A percentile compares a stretch with the other conserved stretches of the same genome.
phyloP scores from a whole-genome alignment of 2,113 vertebrate species.

The Catharus minimus region DNA sequence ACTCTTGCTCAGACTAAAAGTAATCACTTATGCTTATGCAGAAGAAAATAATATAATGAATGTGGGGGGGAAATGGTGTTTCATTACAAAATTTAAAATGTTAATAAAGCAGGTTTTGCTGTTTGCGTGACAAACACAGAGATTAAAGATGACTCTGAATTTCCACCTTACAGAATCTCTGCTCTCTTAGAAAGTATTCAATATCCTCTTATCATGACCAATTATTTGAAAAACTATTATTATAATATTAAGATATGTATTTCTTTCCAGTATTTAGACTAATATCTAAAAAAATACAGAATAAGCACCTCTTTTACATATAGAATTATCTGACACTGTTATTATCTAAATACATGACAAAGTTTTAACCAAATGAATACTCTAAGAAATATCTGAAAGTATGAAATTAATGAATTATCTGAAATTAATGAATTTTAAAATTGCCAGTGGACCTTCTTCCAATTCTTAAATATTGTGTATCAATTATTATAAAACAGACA shows the following conservation, averaged over 20 bases:
- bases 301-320: background rate
- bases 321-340: background rate
- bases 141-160: background rate
- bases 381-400: background rate
- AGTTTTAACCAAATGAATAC: background rate
- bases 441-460: background rate
- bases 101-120: background rate
- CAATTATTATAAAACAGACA: background rate
- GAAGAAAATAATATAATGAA: background rate
- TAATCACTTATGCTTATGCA: background rate
- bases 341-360: background rate
- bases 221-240: background rate
- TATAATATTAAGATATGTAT: background rate
- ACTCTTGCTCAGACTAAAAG: background rate
- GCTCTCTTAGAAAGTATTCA: background rate
- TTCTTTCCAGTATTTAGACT: background rate
- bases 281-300: background rate
- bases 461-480: background rate
- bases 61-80: accelerated
- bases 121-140: background rate
- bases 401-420: background rate
- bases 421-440: background rate
- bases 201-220: background rate
- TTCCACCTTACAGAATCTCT: background rate
- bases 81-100: background rate